Conservation (phyloP, 2,113 vertebrate species). For the Barnardius zonarius region DNA sequence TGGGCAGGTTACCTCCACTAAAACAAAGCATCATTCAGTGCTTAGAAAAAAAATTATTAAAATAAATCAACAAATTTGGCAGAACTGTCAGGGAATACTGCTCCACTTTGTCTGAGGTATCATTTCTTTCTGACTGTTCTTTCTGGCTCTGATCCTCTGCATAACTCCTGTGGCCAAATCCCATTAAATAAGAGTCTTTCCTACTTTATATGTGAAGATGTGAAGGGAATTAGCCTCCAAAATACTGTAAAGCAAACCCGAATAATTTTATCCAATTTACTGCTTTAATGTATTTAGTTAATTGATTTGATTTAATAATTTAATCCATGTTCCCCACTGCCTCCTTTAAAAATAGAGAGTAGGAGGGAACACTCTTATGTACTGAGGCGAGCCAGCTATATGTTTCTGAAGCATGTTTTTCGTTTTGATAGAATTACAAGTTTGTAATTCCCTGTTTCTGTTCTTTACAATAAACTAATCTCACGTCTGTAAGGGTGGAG, state of each 20-base stretch:
- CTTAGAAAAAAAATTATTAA: conserved; percentile 19
- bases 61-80: background rate
- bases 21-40: background rate
- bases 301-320: background rate
- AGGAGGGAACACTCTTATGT: background rate
- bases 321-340: background rate
- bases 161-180: background rate
- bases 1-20: background rate
- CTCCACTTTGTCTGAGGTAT: background rate
- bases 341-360: background rate
- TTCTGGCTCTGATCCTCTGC: conserved; percentile 5
- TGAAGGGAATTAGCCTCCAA: background rate
- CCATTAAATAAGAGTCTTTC: background rate
- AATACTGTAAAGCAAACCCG: background rate
- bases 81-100: background rate
- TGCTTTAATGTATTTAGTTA: background rate
- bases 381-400: background rate
- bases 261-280: background rate
- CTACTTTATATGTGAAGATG: background rate
- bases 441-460: background rate
- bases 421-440: background rate
- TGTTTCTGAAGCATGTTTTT: background rate
- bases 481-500: background rate
- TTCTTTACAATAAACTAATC: background rate
- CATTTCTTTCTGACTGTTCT: background rate